Conservation (phyloP, 2,888 invertebrate genomes). For the Esperia sulphurella region DNA sequence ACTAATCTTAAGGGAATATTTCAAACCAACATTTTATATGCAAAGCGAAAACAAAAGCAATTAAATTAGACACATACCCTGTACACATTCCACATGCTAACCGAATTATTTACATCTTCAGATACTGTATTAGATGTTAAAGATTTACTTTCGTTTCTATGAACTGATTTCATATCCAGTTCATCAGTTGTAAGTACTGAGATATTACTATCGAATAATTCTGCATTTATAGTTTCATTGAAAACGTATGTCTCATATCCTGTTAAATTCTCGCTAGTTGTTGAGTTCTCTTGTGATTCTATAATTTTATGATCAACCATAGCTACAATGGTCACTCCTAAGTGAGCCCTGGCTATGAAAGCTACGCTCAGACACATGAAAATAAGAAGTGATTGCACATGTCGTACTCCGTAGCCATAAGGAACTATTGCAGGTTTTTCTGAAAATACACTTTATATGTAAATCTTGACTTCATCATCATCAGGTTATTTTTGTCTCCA, state of each 20-base stretch:
- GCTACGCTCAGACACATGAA: constrained; percentile 28
- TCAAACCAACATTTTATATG: not conserved
- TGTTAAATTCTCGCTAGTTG: constrained; percentile 1
- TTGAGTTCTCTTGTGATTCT: constrained; percentile 3
- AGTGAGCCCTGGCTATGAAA: constrained; percentile 39
- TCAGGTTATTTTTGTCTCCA: too few relatives aligned
- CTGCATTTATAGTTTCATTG: not conserved
- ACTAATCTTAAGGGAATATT: too few relatives aligned
- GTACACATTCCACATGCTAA: constrained; percentile 18
- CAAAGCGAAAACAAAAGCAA: not conserved
- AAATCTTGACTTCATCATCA: constrained; percentile 5
- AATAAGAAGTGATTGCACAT: constrained; percentile 35
- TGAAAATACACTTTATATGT: constrained; percentile 21
- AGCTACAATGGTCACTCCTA: constrained; percentile 52
- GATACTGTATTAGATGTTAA: not conserved
- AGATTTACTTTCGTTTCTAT: not conserved
- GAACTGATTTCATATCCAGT: not conserved
- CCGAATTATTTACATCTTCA: not conserved
- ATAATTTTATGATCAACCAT: constrained; percentile 36
- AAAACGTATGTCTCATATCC: not conserved
- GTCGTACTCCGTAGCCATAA: constrained; percentile 47
- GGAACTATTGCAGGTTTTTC: constrained; percentile 13
- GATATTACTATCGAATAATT: too few relatives aligned
- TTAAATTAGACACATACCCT: constrained; percentile 15
- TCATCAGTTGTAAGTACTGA: too few relatives aligned